Base-by-base conservation (phyloP, 2,797 vertebrate genomes). In the Phrynocephalus guinanensis region DNA sequence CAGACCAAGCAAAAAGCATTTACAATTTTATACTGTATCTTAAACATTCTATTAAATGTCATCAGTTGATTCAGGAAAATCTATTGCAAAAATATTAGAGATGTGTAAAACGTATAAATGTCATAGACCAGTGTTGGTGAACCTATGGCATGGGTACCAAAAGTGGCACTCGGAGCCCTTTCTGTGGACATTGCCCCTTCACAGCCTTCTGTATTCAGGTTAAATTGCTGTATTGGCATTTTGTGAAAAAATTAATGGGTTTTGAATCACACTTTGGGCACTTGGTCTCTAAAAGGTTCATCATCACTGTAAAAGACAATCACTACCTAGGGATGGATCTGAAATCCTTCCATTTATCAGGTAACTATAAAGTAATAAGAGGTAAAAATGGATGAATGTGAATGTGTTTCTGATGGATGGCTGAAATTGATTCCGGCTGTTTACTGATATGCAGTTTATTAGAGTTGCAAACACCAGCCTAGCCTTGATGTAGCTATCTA, bases 1-100 rank as follows among this genome's bases (percentile, higher is more conserved):
- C 86, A 90, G 95, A 96, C 95, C 95, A 96, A 95, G 95, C 95
- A 96, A 96, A 88, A 96, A 95, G 85, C 95, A 95, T 95, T 96
- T 96, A 92, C 91, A 92, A 89, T 97, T 96, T 96, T 96, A 96
- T 96, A 95, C 93, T 95, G 95, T 96, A 91, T 95, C 94, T 97
- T 97, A 97, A 97, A 95, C 95, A 95, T 97, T 96, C 95, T 95
- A 97, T 97, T 97, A 97, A 97, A 97, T 96, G 95, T 96, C 96
- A 96, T 97, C 96, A 97, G 95, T 95, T 86, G 96, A 96, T 97
- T 96, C 96, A 96, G 96, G 96, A 96, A 97, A 97, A 97, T 93
- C 93, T 96, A 96, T 96, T 95, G 94, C 93, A 91, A 93, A 97
- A 97, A 96, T 97, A 96, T 95, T 94, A 94, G 91, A 96, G 95